These are phyloP conservation scores for Pluvianellus socialis DNA, from an alignment of 2,113 vertebrate species.

Conservation along the genomic window DNA sequence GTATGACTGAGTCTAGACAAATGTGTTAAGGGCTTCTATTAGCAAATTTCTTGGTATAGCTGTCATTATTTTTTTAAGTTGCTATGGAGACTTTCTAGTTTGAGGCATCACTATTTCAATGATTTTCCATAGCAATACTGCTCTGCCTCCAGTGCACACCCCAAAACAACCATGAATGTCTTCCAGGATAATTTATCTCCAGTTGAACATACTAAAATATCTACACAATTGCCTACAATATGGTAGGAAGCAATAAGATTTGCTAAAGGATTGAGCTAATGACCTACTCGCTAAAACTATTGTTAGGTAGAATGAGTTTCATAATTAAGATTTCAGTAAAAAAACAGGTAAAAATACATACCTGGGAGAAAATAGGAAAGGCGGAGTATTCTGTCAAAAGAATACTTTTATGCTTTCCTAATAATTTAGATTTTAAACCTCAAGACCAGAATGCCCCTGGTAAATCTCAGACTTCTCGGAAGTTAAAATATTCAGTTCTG, in stretches of 20 bases:
- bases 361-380: background rate
- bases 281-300: background rate
- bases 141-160: background rate
- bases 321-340: background rate
- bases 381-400: background rate
- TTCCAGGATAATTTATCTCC: conserved; percentile 7
- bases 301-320: background rate
- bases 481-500: background rate
- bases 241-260: background rate
- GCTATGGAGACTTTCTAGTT: conserved; percentile 40
- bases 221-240: background rate
- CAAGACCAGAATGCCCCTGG: background rate
- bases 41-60: conserved; percentile 49
- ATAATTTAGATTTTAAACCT: background rate
- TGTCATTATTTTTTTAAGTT: conserved; percentile 64
- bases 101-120: background rate
- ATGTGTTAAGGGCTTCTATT: conserved; percentile 50
- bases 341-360: background rate
- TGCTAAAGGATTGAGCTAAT: background rate
- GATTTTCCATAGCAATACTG: conserved; percentile 39
- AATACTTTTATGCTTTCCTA: background rate
- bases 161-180: background rate
- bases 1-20: conserved; percentile 22
- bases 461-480: background rate
- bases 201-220: background rate